Conservation (phyloP, 1,140 invertebrate genomes). For the Lepidurus arcticus region DNA sequence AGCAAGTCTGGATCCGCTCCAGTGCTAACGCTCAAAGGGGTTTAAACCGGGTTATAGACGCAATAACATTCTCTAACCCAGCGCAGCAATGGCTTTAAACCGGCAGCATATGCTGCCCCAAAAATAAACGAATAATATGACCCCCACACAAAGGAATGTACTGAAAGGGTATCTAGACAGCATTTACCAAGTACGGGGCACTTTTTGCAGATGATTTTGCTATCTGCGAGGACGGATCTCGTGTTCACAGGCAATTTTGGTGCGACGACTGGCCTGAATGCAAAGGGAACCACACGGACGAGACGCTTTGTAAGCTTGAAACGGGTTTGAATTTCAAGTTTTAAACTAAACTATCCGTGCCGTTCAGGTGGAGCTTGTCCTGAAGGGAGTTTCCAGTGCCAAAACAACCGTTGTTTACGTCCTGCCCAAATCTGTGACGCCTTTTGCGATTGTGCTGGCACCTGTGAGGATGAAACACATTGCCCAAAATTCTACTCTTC, state of each 20-base stretch:
- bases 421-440: slow-evolving; percentile 44
- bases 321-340: not conserved
- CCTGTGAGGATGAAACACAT: slow-evolving; percentile 43
- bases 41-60: no score
- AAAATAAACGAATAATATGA: no score
- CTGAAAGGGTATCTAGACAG: not conserved
- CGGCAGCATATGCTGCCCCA: no score
- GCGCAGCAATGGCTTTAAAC: no score
- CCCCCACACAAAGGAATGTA: no score
- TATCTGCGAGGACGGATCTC: slow-evolving; percentile 43
- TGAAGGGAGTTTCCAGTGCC: slow-evolving; percentile 40
- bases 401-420: slow-evolving; percentile 43
- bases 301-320: slow-evolving; percentile 47
- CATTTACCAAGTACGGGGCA: not conserved
- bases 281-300: slow-evolving; percentile 47
- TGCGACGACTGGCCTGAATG: slow-evolving; percentile 52
- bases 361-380: slow-evolving; percentile 38
- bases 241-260: slow-evolving; percentile 44
- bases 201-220: slow-evolving; percentile 40
- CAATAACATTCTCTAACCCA: no score
- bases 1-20: no score
- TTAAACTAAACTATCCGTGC: not conserved
- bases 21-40: no score
- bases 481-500: not conserved
- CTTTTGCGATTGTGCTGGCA: slow-evolving; percentile 44